Evolutionary conservation across 2,797 vertebrate genomes (phyloP), one percentile per base, ranked within the genome.

Genomic region (Sebastes minor): DNA sequence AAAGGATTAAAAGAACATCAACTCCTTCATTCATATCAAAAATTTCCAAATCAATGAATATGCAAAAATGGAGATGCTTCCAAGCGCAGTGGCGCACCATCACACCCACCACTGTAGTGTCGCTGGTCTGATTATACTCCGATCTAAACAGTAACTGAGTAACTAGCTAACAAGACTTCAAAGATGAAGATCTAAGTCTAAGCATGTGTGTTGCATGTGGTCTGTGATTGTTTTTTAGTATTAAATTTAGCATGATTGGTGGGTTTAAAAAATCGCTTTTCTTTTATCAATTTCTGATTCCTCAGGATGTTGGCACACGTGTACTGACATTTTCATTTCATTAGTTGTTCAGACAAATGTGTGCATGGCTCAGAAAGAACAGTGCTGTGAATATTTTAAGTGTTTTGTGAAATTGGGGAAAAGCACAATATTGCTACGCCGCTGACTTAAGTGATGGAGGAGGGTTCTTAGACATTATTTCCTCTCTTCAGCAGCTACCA

Each of bases 1-100:
- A 80, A 74, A 74, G n/a, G 46, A 86, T 89, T 85, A 74, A n/a
- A 83, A 81, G 33, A 2, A 64, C n/a, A 10, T 79, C 22, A 64
- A 22, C 55, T 60, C 0, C 52, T 81, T 81, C 23, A 10, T 69
- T 57, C 33, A 79, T 61, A 78, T 89, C 5, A 74, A 30, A 82
- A 78, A 76, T 74, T 82, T 8, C 16, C 35, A 76, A 74, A 59
- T 64, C 18, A 68, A 72, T 83, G 71, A 86, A 76, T 86, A 82
- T 87, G 83, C 60, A 86, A 82, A 78, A 73, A 25, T 0, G 2
- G 27, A 20, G 2, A 78, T 65, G 74, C 52, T 83, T 64, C 6
- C 7, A 55, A 35, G 69, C 33, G 0, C 80, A 60, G 73, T 56
- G 3, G 64, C 6, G 20, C 18, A 32, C 32, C 16, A 55, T 83